A percentile compares a stretch with the other conserved stretches of the same genome.
phyloP scores from a whole-genome alignment of 2,797 vertebrate genomes.

The Girardinus metallicus region DNA sequence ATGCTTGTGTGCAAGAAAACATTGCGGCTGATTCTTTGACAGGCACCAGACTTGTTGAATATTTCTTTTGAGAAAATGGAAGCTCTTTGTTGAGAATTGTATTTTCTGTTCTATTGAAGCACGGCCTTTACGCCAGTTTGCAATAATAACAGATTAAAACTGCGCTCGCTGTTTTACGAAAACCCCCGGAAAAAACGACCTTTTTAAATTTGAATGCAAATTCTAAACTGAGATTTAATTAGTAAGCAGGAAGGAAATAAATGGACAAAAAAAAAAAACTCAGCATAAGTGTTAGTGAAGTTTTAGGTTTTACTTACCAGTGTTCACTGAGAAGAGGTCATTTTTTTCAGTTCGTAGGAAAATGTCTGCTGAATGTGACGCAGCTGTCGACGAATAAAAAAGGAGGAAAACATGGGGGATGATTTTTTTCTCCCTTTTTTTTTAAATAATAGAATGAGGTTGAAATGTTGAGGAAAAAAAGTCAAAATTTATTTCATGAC shows the following conservation, averaged over 20 bases:
- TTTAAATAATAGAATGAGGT: background rate
- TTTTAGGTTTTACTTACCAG: background rate
- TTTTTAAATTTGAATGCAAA: background rate
- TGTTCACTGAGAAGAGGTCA: background rate
- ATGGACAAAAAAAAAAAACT: background rate
- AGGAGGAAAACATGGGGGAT: background rate
- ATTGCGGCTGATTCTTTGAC: background rate
- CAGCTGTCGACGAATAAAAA: background rate
- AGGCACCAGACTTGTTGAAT: background rate
- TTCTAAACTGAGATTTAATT: background rate
- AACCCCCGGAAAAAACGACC: background rate
- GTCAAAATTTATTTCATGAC: background rate
- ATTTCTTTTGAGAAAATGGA: background rate
- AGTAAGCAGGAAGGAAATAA: background rate
- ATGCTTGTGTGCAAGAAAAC: background rate
- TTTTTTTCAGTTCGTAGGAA: background rate
- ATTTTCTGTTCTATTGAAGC: background rate
- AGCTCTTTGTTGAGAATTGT: background rate
- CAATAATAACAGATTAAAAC: background rate
- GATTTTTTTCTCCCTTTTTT: background rate
- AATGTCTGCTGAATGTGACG: background rate
- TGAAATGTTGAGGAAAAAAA: background rate
- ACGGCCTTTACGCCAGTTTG: background rate
- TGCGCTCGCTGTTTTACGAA: background rate
- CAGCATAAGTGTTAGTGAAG: background rate